Conservation (phyloP, 2,113 vertebrate genomes). For the Calidris pugnax region DNA sequence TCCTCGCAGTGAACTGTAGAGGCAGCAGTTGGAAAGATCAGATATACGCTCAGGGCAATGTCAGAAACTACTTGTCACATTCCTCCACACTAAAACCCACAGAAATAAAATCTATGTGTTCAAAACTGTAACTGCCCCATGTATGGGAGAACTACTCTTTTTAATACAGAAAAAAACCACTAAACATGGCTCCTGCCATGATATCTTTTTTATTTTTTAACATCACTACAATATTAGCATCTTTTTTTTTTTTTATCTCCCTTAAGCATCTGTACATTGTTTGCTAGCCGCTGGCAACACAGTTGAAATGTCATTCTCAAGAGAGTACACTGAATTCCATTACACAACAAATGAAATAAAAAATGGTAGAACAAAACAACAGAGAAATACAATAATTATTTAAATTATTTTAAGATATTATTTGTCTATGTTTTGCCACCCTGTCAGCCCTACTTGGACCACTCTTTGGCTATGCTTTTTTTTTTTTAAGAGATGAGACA, state of each 20-base stretch:
- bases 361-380: background rate
- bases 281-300: conserved; percentile 20
- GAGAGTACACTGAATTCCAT: background rate
- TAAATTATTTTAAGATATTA: background rate
- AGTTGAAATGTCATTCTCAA: background rate
- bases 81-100: background rate
- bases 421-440: background rate
- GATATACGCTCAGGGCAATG: background rate
- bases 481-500: background rate
- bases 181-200: rapidly evolving
- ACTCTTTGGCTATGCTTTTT: background rate
- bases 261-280: background rate
- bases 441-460: rapidly evolving
- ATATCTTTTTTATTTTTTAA: background rate
- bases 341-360: background rate
- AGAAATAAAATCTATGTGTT: background rate
- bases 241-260: background rate
- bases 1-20: conserved; percentile 8
- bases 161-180: background rate
- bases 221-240: background rate
- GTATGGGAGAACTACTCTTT: background rate
- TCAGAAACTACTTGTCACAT: conserved; percentile 36
- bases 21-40: conserved; percentile 54
- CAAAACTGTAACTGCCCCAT: background rate
- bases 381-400: background rate